These are phyloP conservation scores for Nyctibius grandis DNA, from an alignment of 2,797 vertebrate species.

Conservation along the genomic window DNA sequence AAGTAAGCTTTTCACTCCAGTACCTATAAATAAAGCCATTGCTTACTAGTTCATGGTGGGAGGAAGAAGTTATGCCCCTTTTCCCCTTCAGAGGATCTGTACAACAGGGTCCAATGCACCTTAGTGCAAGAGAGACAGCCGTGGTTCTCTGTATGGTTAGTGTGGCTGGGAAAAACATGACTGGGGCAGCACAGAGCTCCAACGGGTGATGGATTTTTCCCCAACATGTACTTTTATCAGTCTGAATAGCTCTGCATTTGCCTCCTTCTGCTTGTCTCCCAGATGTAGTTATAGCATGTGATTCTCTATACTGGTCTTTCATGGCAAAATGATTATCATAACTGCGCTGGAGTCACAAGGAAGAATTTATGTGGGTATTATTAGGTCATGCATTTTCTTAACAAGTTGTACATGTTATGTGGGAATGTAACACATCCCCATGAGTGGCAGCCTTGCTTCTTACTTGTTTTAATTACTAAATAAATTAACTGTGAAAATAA, in stretches of 20 bases:
- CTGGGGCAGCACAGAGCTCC: not conserved
- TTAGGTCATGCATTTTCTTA: not conserved
- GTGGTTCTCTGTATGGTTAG: rapidly evolving
- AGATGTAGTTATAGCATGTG: not conserved
- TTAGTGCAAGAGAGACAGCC: not conserved
- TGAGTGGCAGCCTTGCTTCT: not conserved
- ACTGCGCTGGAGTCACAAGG: not conserved
- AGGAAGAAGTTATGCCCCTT: not conserved
- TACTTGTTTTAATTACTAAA: conserved; percentile 17
- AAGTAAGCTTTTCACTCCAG: not conserved
- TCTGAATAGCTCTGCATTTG: not conserved
- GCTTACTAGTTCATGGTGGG: not conserved
- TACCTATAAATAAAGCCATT: not conserved
- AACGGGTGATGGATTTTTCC: not conserved
- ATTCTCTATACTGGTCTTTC: not conserved
- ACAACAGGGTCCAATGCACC: not conserved
- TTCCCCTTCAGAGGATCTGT: not conserved
- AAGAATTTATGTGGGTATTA: not conserved
- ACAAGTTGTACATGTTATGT: not conserved
- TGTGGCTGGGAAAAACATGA: rapidly evolving
- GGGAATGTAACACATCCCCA: not conserved
- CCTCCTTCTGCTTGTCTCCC: not conserved
- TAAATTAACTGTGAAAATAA: conserved; percentile 17
- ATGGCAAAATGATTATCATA: not conserved
- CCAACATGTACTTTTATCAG: not conserved